phyloP scores from a whole-genome alignment of 1,140 invertebrate genomes.

The Danaus plexippus region DNA sequence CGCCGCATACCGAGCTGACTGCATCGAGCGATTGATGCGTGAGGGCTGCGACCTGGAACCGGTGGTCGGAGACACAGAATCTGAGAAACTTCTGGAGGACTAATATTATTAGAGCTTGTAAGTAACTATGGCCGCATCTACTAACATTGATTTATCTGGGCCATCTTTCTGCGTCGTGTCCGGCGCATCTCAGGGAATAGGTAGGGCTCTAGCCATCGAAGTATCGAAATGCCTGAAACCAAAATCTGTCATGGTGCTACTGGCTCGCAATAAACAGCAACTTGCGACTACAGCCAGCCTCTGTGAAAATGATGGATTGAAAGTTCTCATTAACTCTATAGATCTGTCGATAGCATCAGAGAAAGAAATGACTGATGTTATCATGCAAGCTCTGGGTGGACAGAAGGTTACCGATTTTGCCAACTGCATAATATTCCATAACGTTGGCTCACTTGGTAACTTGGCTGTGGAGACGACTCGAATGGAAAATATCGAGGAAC shows the following conservation, averaged over 20 bases:
- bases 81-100: constrained; percentile 55
- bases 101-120: constrained; percentile 39
- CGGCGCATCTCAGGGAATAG: constrained; percentile 92
- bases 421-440: constrained; percentile 86
- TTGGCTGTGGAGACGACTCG: constrained; percentile 74
- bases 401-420: constrained; percentile 73
- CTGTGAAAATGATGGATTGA: constrained; percentile 72
- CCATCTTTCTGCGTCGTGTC: constrained; percentile 78
- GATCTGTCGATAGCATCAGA: constrained; percentile 73
- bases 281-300: constrained; percentile 76
- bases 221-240: constrained; percentile 75
- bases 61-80: constrained; percentile 59
- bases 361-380: constrained; percentile 64
- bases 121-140: constrained; percentile 60
- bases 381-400: constrained; percentile 59
- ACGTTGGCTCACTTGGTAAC: constrained; percentile 90
- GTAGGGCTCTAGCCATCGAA: constrained; percentile 81
- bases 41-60: constrained; percentile 63
- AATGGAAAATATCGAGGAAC: constrained; percentile 74
- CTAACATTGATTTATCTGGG: constrained; percentile 63
- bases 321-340: constrained; percentile 69
- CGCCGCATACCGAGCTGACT: constrained; percentile 56
- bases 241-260: constrained; percentile 80
- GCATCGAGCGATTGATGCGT: constrained; percentile 57
- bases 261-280: constrained; percentile 80